These are phyloP conservation scores for Eidolon dupreanum DNA, from an alignment of 2,797 vertebrate species.

Conservation along the genomic window DNA sequence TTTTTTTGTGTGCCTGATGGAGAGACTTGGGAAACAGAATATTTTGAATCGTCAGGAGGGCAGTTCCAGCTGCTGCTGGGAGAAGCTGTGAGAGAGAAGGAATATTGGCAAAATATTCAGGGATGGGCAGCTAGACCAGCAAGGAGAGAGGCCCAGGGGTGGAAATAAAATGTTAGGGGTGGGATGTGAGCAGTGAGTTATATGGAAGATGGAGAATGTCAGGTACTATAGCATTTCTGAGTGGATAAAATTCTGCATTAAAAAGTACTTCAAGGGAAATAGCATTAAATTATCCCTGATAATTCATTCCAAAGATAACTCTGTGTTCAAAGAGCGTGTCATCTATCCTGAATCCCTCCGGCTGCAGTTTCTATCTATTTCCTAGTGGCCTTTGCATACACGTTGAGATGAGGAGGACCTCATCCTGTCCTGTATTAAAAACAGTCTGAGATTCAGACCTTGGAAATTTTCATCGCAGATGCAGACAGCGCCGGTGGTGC, in stretches of 20 bases:
- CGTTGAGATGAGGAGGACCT: neutral
- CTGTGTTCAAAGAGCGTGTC: neutral
- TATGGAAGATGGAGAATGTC: neutral
- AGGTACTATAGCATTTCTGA: neutral
- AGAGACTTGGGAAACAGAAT: neutral
- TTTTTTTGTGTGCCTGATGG: neutral
- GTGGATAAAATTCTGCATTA: neutral
- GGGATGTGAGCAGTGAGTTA: neutral
- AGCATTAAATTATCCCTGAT: neutral
- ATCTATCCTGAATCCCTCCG: neutral
- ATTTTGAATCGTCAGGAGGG: neutral
- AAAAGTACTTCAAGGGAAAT: neutral
- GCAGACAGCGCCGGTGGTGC: slow-evolving; percentile 94
- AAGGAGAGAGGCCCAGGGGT: neutral
- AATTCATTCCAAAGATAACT: neutral
- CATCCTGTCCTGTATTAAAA: neutral
- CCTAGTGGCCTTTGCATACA: neutral
- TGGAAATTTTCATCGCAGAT: slow-evolving; percentile 97
- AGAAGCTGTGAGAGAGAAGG: neutral
- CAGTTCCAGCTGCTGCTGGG: neutral
- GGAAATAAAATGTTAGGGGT: neutral
- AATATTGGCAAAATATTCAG: neutral
- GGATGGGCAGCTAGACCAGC: neutral
- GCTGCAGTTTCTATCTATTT: neutral
- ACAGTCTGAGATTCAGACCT: slow-evolving; percentile 85